Percentiles rank a stretch among this genome's conserved stretches.
phyloP scores from a whole-genome alignment of 2,888 invertebrate genomes.

The Conomelus anceps region DNA sequence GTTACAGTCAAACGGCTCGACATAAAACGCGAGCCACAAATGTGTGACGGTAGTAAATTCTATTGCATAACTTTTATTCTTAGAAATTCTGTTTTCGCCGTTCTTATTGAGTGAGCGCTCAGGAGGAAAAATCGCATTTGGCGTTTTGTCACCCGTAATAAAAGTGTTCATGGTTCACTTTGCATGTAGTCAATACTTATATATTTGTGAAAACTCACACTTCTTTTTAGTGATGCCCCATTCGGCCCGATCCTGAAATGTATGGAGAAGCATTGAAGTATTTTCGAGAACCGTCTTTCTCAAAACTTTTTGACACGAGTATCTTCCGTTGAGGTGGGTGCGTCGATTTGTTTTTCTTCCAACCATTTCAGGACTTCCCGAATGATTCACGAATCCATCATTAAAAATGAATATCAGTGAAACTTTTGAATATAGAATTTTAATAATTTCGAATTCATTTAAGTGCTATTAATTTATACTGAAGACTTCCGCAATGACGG shows the following conservation, averaged over 20 bases:
- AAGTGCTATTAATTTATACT: no score
- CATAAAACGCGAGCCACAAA: not conserved
- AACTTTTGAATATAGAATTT: no score
- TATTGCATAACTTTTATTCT: not conserved
- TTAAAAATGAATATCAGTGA: no score
- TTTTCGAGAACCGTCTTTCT: not conserved
- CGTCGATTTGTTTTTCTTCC: no score
- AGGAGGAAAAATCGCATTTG: not conserved
- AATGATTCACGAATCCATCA: no score
- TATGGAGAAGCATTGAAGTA: no score
- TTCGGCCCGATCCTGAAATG: not conserved
- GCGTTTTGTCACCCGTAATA: not conserved
- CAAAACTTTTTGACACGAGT: not conserved
- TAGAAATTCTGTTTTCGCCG: not conserved
- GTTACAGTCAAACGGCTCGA: not conserved
- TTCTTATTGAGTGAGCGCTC: not conserved
- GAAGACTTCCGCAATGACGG: no score
- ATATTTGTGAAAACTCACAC: not conserved
- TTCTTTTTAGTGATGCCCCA: no score
- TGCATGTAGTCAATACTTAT: not conserved
- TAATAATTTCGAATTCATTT: no score
- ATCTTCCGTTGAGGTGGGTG: no score
- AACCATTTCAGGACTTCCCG: no score
- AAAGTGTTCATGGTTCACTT: not conserved
- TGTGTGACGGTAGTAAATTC: not conserved